These are phyloP conservation scores for Hydractinia echinata DNA, from an alignment of 30 jellyfish, hydroid and myxozoan species.

Conservation along the genomic window DNA sequence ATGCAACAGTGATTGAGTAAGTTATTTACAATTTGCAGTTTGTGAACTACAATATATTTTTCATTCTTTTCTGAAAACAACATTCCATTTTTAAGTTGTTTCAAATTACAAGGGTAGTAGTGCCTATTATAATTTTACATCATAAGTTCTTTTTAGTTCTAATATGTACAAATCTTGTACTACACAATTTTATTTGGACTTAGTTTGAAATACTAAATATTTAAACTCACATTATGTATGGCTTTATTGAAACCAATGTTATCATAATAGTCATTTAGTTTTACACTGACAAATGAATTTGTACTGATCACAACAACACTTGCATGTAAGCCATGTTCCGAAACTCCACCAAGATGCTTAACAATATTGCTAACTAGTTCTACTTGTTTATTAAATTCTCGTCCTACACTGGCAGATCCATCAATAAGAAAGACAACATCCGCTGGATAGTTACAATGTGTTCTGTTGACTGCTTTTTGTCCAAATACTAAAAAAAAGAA, in stretches of 20 bases:
- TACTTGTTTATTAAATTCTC: slow-evolving; percentile 67
- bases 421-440: slow-evolving; percentile 84
- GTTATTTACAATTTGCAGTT: no score
- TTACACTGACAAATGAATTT: slow-evolving; percentile 50
- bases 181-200: not conserved
- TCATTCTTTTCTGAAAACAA: no score
- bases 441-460: slow-evolving; percentile 46
- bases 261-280: slow-evolving; percentile 42
- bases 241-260: slow-evolving; percentile 54
- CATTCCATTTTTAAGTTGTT: no score
- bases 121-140: no score
- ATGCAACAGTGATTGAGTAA: no score
- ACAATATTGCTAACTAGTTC: slow-evolving; percentile 49
- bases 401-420: slow-evolving; percentile 95
- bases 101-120: no score
- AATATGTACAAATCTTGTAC: no score
- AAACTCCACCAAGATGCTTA: slow-evolving; percentile 73
- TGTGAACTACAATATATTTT: no score
- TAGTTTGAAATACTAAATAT: not conserved
- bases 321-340: slow-evolving; percentile 83
- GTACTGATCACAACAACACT: slow-evolving; percentile 82
- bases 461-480: no score
- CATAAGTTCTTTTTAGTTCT: no score
- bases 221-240: slow-evolving; percentile 31
- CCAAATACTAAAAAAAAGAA: no score